phyloP scores from a whole-genome alignment of 2,113 vertebrate species.

The Oreotragus oreotragus region DNA sequence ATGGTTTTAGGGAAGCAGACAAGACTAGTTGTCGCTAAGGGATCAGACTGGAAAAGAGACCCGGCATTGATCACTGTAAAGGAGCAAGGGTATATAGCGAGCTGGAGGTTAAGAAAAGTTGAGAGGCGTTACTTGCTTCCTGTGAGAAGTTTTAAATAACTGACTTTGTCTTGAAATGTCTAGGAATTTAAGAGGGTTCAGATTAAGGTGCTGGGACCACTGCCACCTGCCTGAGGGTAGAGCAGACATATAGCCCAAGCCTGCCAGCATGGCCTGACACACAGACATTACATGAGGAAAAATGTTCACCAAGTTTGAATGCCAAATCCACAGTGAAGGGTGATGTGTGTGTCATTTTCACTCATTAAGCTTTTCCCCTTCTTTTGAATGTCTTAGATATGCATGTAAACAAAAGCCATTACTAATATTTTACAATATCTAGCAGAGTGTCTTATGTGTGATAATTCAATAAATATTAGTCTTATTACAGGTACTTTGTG shows the following conservation, averaged over 20 bases:
- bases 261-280: not conserved
- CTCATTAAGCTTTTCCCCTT: not conserved
- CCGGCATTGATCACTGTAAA: not conserved
- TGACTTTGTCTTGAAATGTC: not conserved
- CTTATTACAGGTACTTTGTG: constrained; percentile 46
- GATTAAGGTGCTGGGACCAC: not conserved
- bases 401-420: not conserved
- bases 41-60: not conserved
- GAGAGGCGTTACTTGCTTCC: not conserved
- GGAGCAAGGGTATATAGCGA: not conserved
- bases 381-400: not conserved
- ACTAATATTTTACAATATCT: not conserved
- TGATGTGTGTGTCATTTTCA: not conserved
- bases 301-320: not conserved
- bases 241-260: not conserved
- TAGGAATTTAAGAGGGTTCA: not conserved
- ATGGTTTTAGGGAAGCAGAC: not conserved
- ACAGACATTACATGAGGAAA: not conserved
- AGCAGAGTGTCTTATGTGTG: constrained; percentile 4
- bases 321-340: not conserved
- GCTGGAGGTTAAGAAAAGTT: not conserved
- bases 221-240: not conserved
- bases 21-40: not conserved
- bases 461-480: constrained; percentile 25
- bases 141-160: not conserved